Conservation (phyloP, 2,113 vertebrate genomes). For the Rhynchopsitta pachyrhyncha region DNA sequence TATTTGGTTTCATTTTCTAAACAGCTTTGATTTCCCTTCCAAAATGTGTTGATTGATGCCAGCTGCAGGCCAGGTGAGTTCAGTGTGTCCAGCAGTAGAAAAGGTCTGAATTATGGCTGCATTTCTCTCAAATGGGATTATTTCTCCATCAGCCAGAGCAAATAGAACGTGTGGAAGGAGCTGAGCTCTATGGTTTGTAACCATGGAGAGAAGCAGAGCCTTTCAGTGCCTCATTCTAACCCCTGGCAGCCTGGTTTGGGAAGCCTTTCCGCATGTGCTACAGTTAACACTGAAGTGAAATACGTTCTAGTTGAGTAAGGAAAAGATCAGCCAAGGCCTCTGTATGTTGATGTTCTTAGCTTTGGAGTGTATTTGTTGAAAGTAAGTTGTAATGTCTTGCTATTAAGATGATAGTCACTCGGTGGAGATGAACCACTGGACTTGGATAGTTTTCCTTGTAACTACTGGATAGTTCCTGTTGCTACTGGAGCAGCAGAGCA, state of each 20-base stretch:
- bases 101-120: not conserved
- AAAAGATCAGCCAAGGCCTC: not conserved
- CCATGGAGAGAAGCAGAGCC: not conserved
- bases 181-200: not conserved
- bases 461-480: not conserved
- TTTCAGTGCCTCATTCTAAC: accelerated
- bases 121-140: not conserved
- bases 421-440: not conserved
- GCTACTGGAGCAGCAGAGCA: not conserved
- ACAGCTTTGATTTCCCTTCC: not conserved
- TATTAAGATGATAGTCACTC: not conserved
- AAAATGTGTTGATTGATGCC: not conserved
- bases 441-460: not conserved
- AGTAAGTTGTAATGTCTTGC: not conserved
- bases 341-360: not conserved
- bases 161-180: accelerated
- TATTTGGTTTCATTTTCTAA: not conserved
- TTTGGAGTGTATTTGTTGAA: not conserved
- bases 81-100: not conserved
- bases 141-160: not conserved
- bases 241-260: not conserved
- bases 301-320: not conserved
- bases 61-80: not conserved
- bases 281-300: not conserved
- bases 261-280: not conserved